phyloP scores from a whole-genome alignment of 2,113 vertebrate species.

The Andinoacara biseriatus region DNA sequence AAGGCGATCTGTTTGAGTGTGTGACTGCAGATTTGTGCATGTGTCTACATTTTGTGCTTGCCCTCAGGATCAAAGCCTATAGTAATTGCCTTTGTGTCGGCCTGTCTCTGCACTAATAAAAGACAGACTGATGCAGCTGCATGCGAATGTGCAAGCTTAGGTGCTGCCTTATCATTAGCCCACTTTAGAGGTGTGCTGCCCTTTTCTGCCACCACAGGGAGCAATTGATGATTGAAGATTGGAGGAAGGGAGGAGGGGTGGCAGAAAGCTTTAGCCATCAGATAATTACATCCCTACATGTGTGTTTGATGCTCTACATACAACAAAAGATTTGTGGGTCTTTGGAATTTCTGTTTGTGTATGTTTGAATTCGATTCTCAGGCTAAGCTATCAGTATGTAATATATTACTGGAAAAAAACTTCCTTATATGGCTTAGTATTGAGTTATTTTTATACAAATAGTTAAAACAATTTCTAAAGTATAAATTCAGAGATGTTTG shows the following conservation, averaged over 20 bases:
- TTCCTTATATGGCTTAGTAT: not conserved
- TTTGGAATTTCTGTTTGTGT: not conserved
- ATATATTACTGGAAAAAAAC: not conserved
- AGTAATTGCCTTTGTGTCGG: constrained; percentile 73
- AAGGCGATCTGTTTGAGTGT: not conserved
- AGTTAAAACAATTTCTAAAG: not conserved
- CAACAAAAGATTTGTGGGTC: constrained; percentile 3
- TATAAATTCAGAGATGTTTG: not conserved
- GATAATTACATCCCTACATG: constrained; percentile 68
- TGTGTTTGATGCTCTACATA: constrained; percentile 59
- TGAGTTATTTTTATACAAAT: not conserved
- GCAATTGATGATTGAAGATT: constrained; percentile 58
- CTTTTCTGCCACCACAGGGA: constrained; percentile 71
- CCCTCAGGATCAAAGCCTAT: constrained; percentile 65
- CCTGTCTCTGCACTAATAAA: constrained; percentile 68
- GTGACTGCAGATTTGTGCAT: not conserved
- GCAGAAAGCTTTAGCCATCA: constrained; percentile 47
- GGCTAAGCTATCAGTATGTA: not conserved
- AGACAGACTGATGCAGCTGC: constrained; percentile 61
- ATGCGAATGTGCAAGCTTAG: constrained; percentile 48
- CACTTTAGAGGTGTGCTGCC: constrained; percentile 64
- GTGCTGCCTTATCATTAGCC: constrained; percentile 68
- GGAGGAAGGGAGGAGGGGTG: constrained; percentile 24
- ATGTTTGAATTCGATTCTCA: not conserved
- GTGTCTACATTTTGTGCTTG: constrained; percentile 18